These are phyloP conservation scores for Pangasius krempfi DNA, from an alignment of 2,797 vertebrate genomes.

Conservation along the genomic window DNA sequence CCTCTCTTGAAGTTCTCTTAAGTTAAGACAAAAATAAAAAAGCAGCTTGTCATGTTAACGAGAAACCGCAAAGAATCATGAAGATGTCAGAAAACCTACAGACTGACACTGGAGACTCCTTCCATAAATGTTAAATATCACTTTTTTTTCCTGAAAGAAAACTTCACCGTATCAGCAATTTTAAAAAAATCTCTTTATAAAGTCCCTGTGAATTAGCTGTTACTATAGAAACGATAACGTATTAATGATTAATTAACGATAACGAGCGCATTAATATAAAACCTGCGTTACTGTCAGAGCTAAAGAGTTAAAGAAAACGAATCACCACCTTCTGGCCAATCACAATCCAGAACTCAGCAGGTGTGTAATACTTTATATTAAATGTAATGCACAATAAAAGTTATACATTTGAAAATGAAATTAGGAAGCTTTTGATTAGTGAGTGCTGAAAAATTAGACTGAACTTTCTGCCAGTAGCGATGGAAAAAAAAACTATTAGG, in stretches of 20 bases:
- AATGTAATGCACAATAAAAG: no score
- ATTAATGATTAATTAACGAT: no score
- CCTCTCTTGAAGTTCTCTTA: neutral
- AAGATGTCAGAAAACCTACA: no score
- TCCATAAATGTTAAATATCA: no score
- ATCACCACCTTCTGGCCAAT: neutral
- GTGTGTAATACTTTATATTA: neutral
- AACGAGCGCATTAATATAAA: neutral
- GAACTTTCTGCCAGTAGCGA: conserved; percentile 29
- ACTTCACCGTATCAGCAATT: no score
- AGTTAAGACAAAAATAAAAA: no score
- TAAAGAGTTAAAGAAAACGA: neutral
- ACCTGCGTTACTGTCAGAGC: neutral
- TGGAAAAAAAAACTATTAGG: conserved; percentile 29
- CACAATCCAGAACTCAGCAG: neutral
- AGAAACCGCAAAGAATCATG: no score
- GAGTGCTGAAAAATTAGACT: neutral
- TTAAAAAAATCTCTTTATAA: neutral
- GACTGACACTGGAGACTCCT: no score
- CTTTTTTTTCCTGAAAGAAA: neutral
- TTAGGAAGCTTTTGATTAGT: neutral
- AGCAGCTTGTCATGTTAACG: neutral
- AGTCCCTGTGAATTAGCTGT: neutral
- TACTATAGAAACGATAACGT: neutral
- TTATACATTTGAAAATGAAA: neutral